Conservation (phyloP, 1,140 invertebrate species). For the Drosophila sechellia region DNA sequence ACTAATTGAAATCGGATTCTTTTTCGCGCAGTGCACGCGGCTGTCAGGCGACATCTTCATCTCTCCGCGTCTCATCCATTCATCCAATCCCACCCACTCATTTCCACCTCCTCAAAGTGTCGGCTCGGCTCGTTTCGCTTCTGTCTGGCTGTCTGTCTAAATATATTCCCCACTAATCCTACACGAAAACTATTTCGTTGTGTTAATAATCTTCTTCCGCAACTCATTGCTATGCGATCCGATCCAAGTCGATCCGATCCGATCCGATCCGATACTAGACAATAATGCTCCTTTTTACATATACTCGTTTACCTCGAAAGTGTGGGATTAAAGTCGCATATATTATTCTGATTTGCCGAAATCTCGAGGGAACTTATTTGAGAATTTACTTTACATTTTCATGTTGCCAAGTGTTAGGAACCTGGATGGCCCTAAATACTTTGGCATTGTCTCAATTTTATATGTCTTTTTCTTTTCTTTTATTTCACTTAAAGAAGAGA, state of each 20-base stretch:
- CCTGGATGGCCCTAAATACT: no score
- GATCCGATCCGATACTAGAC: background rate
- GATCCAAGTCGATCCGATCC: no score
- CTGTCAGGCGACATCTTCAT: conserved; percentile 51
- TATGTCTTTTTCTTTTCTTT: background rate
- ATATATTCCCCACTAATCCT: conserved; percentile 73
- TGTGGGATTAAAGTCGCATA: no score
- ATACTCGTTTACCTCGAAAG: no score
- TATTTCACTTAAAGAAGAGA: background rate
- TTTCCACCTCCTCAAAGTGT: conserved; percentile 11
- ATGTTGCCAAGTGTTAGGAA: no score
- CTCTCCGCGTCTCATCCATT: conserved; percentile 18
- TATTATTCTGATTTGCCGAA: background rate
- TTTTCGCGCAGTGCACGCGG: conserved; percentile 17
- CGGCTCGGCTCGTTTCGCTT: conserved; percentile 8
- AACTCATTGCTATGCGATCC: conserved; percentile 25
- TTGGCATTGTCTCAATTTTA: no score
- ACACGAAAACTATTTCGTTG: conserved; percentile 68
- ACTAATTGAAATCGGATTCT: background rate
- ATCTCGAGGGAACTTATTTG: background rate
- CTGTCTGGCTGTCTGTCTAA: conserved; percentile 17
- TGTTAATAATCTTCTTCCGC: conserved; percentile 64
- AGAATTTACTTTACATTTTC: background rate
- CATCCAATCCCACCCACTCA: conserved; percentile 20
- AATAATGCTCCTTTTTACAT: background rate